Evolutionary conservation across 2,888 invertebrate species (phyloP).

Genomic region (Neoitamus cyanurus): DNA sequence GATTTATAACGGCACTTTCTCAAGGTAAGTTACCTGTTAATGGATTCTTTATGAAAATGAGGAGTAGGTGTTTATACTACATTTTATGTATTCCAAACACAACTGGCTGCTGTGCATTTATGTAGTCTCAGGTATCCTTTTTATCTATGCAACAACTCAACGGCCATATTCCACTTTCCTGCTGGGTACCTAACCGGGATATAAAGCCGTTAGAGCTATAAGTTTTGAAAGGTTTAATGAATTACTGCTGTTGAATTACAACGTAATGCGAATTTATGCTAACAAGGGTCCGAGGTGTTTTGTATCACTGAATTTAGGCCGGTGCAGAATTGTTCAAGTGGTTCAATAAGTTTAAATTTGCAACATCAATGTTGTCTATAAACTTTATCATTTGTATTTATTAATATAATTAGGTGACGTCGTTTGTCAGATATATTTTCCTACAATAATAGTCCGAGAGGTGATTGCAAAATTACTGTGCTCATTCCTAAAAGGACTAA

Average conservation of each 20-base stretch:
- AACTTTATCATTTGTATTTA: too few species aligned
- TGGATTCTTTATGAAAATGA: constrained; percentile 34
- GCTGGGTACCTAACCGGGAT: background rate
- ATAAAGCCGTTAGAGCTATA: background rate
- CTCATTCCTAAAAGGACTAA: too few species aligned
- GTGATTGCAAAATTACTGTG: too few species aligned
- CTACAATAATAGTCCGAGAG: too few species aligned
- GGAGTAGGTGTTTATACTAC: background rate
- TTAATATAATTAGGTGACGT: too few species aligned
- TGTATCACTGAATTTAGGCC: background rate
- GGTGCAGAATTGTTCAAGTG: too few species aligned
- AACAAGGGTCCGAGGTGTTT: background rate
- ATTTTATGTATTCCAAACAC: background rate
- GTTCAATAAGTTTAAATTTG: too few species aligned
- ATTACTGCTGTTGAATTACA: background rate
- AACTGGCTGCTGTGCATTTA: background rate
- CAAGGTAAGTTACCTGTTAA: background rate
- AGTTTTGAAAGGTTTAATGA: background rate
- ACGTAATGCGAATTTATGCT: background rate
- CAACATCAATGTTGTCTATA: too few species aligned
- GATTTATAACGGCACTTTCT: constrained; percentile 4
- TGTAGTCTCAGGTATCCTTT: background rate
- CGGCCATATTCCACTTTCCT: background rate
- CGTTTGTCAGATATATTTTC: too few species aligned
- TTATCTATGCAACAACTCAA: background rate